Conservation (phyloP, 2,797 vertebrate genomes). For the Lacerta agilis region DNA sequence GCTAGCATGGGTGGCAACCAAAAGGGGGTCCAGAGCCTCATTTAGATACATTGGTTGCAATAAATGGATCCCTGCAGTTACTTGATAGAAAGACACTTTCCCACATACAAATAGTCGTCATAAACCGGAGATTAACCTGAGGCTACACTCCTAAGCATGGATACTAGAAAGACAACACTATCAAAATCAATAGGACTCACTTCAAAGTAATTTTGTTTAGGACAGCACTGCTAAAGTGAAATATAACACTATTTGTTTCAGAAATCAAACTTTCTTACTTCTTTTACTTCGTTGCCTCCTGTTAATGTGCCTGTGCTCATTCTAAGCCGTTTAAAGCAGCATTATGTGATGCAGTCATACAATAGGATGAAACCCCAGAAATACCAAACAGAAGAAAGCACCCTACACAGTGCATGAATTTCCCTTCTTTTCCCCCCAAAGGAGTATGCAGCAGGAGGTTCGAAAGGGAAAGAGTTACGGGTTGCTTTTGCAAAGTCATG, state of each 20-base stretch:
- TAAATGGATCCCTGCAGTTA: not conserved
- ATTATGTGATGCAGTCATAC: too few species aligned
- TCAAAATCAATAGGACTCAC: not conserved
- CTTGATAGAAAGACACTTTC: not conserved
- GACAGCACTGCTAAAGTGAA: not conserved
- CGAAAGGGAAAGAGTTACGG: not conserved
- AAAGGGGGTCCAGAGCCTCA: not conserved
- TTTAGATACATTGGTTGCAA: not conserved
- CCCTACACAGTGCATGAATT: too few species aligned
- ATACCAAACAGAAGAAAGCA: too few species aligned
- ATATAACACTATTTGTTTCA: not conserved
- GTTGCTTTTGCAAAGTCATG: too few species aligned
- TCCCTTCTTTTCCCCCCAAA: too few species aligned
- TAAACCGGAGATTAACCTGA: not conserved
- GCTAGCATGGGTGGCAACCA: not conserved
- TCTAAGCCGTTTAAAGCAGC: too few species aligned
- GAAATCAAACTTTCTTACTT: not conserved
- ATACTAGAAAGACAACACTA: not conserved
- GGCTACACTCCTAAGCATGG: not conserved
- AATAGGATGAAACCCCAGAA: too few species aligned
- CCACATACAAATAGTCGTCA: not conserved
- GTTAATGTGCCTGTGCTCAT: too few species aligned
- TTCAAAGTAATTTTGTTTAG: not conserved
- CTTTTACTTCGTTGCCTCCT: too few species aligned
- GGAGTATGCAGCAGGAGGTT: not conserved